Percentiles rank a stretch among this genome's conserved stretches.
Evolutionary conservation across 2,888 invertebrate genomes (phyloP).

Genomic region (Blastobasis lacticolella): DNA sequence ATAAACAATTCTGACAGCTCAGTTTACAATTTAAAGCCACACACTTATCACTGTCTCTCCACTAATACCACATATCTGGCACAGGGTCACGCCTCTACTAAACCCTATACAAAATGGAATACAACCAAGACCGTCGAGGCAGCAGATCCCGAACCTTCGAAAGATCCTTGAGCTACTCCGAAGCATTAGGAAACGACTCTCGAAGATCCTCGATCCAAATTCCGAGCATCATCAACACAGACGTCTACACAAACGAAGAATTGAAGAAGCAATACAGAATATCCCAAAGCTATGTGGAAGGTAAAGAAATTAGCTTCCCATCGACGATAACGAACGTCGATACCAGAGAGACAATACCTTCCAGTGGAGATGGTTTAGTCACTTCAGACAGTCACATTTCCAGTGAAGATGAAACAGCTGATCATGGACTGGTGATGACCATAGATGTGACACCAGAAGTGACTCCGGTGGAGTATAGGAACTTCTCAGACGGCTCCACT

Average conservation of each 20-base stretch:
- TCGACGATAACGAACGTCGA: slow-evolving; percentile 30
- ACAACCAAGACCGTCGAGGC: slow-evolving; percentile 26
- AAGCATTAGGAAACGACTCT: slow-evolving; percentile 55
- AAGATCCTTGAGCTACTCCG: slow-evolving; percentile 60
- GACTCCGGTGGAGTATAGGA: slow-evolving; percentile 35
- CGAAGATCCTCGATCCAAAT: slow-evolving; percentile 57
- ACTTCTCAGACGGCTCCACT: slow-evolving; percentile 43
- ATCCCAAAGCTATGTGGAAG: slow-evolving; percentile 63
- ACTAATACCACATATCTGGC: no score
- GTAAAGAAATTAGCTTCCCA: slow-evolving; percentile 55
- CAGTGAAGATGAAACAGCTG: slow-evolving; percentile 50
- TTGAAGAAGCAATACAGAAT: slow-evolving; percentile 58
- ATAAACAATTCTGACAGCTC: no score
- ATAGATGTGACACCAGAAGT: slow-evolving; percentile 46
- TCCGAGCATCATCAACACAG: slow-evolving; percentile 49
- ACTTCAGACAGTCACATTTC: slow-evolving; percentile 39
- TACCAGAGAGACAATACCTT: slow-evolving; percentile 19
- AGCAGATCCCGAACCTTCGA: slow-evolving; percentile 48
- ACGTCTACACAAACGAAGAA: slow-evolving; percentile 61
- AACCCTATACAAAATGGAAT: slow-evolving; percentile 1
- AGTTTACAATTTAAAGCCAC: no score
- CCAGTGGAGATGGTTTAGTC: slow-evolving; percentile 24
- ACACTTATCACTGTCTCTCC: no score
- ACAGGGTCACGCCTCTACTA: no score
- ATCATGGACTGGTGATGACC: slow-evolving; percentile 51